A percentile compares a stretch with the other conserved stretches of the same genome.
Conservation (phyloP, 2,888 invertebrate species). For the Monoplex corrugatus region DNA sequence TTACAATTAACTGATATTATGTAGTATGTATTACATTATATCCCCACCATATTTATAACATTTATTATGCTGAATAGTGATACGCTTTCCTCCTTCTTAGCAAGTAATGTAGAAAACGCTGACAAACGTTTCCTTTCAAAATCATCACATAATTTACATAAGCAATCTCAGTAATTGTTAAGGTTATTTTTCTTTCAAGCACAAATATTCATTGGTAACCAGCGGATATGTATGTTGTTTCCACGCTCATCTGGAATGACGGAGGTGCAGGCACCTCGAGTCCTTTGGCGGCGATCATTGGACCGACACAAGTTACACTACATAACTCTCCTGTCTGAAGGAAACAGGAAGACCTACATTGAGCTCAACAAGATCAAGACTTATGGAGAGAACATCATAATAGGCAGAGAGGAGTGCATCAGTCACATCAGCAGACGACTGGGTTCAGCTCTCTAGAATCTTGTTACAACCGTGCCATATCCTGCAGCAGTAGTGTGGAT, state of each 20-base stretch:
- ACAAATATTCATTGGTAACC: no score
- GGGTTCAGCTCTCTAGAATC: constrained; percentile 38
- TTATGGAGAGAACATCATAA: constrained; percentile 16
- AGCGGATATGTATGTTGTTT: no score
- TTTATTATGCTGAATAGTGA: no score
- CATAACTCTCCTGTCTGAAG: constrained; percentile 15
- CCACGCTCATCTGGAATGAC: constrained; percentile 38
- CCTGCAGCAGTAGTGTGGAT: not conserved
- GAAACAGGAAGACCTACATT: constrained; percentile 35
- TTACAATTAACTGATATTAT: no score
- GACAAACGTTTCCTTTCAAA: no score
- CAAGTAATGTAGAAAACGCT: no score
- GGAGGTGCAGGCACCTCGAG: constrained; percentile 38
- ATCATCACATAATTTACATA: no score
- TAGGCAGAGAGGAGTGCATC: not conserved
- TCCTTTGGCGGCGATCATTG: not conserved
- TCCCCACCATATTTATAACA: no score
- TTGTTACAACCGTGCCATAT: constrained; percentile 40
- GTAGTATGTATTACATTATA: no score
- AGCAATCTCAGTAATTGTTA: no score
- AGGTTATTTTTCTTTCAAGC: no score
- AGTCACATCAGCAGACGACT: constrained; percentile 26
- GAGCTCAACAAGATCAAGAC: not conserved
- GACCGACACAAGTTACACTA: constrained; percentile 2
- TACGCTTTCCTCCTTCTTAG: no score